A percentile compares a stretch with the other conserved stretches of the same genome.
phyloP scores from a whole-genome alignment of 2,888 invertebrate species.

The Eupithecia abbreviata region DNA sequence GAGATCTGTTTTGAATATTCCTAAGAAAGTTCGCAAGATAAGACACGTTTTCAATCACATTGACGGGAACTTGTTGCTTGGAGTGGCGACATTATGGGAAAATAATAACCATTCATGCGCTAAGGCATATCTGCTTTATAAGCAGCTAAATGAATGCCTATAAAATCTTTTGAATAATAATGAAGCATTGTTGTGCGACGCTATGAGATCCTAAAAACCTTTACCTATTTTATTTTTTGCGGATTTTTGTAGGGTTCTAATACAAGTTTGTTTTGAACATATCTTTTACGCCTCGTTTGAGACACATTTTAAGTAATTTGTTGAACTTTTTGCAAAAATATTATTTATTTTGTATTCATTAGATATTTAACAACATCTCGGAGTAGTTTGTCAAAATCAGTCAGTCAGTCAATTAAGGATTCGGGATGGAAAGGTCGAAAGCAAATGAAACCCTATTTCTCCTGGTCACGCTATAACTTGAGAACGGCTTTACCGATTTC shows the following conservation, averaged over 20 bases:
- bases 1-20: slow-evolving; percentile 52
- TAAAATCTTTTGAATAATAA: slow-evolving; percentile 41
- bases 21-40: slow-evolving; percentile 68
- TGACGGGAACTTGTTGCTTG: slow-evolving; percentile 48
- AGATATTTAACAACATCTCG: no score
- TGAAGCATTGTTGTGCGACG: slow-evolving; percentile 28
- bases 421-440: no score
- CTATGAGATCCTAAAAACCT: neutral
- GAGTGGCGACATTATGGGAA: slow-evolving; percentile 63
- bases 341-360: no score
- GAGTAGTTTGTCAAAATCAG: no score
- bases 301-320: neutral
- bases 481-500: no score
- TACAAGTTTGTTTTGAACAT: neutral
- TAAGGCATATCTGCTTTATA: slow-evolving; percentile 7
- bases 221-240: slow-evolving; percentile 5
- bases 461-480: no score
- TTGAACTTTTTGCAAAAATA: no score
- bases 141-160: slow-evolving; percentile 1
- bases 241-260: neutral
- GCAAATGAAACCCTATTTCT: no score
- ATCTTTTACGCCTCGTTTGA: neutral
- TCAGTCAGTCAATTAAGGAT: no score
- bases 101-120: slow-evolving; percentile 40
- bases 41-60: slow-evolving; percentile 82